These are phyloP conservation scores for Ips typographus DNA, from an alignment of 1,140 invertebrate species.

Conservation along the genomic window DNA sequence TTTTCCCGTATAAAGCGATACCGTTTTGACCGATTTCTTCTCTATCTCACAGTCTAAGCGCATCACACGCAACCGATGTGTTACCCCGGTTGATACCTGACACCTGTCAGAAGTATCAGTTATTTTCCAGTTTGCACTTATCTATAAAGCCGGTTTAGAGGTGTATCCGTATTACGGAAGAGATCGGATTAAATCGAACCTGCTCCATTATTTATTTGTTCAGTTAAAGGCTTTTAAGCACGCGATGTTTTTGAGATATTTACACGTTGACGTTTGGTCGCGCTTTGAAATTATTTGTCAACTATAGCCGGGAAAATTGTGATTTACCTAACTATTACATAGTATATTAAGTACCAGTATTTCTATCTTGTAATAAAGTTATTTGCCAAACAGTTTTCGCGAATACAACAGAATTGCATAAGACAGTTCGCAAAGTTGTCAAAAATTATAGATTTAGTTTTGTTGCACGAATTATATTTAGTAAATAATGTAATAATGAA, in stretches of 20 bases:
- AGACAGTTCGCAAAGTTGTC: too few relatives aligned
- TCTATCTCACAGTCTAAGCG: neutral
- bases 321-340: too few relatives aligned
- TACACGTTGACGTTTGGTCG: too few relatives aligned
- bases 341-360: too few relatives aligned
- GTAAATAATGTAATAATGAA: too few relatives aligned
- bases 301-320: too few relatives aligned
- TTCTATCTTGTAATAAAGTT: too few relatives aligned
- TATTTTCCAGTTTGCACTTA: constrained; percentile 9
- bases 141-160: constrained; percentile 7
- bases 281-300: too few relatives aligned
- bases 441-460: too few relatives aligned
- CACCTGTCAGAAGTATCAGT: constrained; percentile 15
- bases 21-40: neutral
- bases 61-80: constrained; percentile 9
- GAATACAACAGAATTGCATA: too few relatives aligned
- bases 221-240: neutral
- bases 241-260: neutral
- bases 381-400: too few relatives aligned
- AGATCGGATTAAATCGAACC: constrained; percentile 3
- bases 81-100: constrained; percentile 9
- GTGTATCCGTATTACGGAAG: constrained; percentile 16
- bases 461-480: too few relatives aligned
- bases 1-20: neutral
- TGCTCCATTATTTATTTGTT: constrained; percentile 1